Percentiles rank a stretch among this genome's conserved stretches.
These are phyloP conservation scores for Dromococcyx pavoninus DNA, from an alignment of 2,797 vertebrate species.

Conservation along the genomic window DNA sequence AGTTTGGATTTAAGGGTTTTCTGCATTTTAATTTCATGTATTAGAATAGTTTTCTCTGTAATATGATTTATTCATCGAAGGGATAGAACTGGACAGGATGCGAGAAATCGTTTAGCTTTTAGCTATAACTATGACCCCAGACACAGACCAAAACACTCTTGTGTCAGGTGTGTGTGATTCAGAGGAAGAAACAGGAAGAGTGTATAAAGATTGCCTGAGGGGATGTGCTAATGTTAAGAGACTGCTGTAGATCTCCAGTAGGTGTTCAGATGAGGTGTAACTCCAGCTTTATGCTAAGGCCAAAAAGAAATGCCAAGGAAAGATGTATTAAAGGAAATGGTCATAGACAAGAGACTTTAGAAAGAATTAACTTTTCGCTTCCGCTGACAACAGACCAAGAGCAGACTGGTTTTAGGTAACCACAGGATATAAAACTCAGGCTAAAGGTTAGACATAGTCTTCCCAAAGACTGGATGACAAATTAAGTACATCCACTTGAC, in stretches of 20 bases:
- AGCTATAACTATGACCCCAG: background rate
- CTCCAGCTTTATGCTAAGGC: background rate
- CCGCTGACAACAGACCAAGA: slow-evolving; percentile 4
- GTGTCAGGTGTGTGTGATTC: background rate
- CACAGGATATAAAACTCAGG: slow-evolving; percentile 7
- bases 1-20: background rate
- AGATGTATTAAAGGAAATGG: slow-evolving; percentile 42
- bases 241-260: background rate
- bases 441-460: slow-evolving; percentile 32
- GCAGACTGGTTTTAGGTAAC: slow-evolving; percentile 30
- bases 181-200: background rate
- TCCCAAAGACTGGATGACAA: slow-evolving; percentile 25
- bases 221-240: background rate
- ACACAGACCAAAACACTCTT: background rate
- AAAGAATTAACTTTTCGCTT: slow-evolving; percentile 41
- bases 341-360: background rate
- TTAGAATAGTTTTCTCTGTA: background rate
- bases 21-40: background rate
- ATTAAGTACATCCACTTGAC: slow-evolving; percentile 7
- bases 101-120: fast-evolving
- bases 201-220: background rate
- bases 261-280: background rate
- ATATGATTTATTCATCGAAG: background rate
- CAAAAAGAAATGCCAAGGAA: slow-evolving; percentile 3
- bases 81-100: background rate